Evolutionary conservation across 1,140 invertebrate genomes (phyloP), one percentile per base, ranked within the genome.

Genomic region (Proales similis): DNA sequence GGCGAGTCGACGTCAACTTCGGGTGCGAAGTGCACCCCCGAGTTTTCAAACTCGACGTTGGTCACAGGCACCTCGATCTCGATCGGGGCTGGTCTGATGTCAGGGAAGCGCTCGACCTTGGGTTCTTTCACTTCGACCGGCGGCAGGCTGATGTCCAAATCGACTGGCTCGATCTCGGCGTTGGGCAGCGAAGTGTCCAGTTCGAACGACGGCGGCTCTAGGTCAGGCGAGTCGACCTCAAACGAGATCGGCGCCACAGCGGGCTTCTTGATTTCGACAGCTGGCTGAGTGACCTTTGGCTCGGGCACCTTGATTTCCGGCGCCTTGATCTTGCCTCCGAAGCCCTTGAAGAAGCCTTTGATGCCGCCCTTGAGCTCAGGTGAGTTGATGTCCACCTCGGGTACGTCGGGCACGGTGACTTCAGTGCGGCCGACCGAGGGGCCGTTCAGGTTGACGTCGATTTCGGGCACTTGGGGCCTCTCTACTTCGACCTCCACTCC

Each of bases 291-390:
- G n/a, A n/a, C n/a, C n/a, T 33, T 36, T 38, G 42, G 2, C 22
- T 53, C 33, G 38, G 49, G 49, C 9, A 6, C 33, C 4, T 33
- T 22, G 29, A 53, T 3, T 53, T 53, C 24, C 26, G 49, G 49
- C 24, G 51, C 39, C 45, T 60, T 60, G 19, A 60, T 60, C 20
- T 60, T 51, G n/a, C 48, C 48, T 22, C 48, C 48, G 14, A 51
- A 38, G n/a, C 48, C 48, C 14, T 51, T 51, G 30, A 51, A 51
- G 48, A 57, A 57, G 22, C 51, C 57, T 45, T 46, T 46, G 2
- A 46, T 46, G 12, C 39, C 39, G 17, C 47, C 47, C 19, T 53
- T 53, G 19, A 53, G 24, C 26, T 53, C 29, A n/a, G 49, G 49
- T 38, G 42, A 14, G 42, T 38, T 38, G 29, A 53, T 22, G 27